These are phyloP conservation scores for Zophobas morio DNA, from an alignment of 1,140 invertebrate species.

Conservation along the genomic window DNA sequence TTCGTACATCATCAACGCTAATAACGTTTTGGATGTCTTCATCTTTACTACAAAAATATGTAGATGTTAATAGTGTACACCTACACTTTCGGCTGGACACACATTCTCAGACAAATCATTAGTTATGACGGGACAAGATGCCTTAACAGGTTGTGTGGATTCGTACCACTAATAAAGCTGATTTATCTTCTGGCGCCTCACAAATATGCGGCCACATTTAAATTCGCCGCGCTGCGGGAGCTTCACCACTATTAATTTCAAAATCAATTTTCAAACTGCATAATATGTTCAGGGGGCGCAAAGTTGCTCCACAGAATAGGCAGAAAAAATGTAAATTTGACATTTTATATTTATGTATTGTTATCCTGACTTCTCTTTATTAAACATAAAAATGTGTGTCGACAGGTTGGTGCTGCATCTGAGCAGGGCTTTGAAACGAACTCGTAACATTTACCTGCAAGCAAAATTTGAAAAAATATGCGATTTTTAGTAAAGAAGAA, in stretches of 20 bases:
- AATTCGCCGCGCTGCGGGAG: constrained; percentile 15
- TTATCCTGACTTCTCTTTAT: too few relatives aligned
- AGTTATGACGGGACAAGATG: constrained; percentile 33
- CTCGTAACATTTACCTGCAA: too few relatives aligned
- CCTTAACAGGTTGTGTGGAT: constrained; percentile 30
- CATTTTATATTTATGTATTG: too few relatives aligned
- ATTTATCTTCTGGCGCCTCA: constrained; percentile 38
- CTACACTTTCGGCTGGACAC: constrained; percentile 17
- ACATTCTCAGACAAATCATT: constrained; percentile 40
- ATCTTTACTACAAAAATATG: constrained; percentile 34
- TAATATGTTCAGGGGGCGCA: too few relatives aligned
- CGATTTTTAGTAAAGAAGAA: too few relatives aligned
- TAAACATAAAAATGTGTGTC: too few relatives aligned
- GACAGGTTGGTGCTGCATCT: too few relatives aligned
- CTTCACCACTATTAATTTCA: constrained; percentile 10
- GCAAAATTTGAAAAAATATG: too few relatives aligned
- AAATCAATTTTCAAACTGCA: background rate
- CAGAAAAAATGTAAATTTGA: too few relatives aligned
- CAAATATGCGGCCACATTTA: constrained; percentile 24
- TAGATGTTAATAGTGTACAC: constrained; percentile 28
- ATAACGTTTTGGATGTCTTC: constrained; percentile 24
- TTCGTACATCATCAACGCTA: constrained; percentile 22
- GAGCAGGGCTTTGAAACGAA: too few relatives aligned
- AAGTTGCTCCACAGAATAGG: too few relatives aligned
- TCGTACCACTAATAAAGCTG: constrained; percentile 23